phyloP scores from a whole-genome alignment of 1,140 invertebrate genomes.

The Drosophila albomicans region DNA sequence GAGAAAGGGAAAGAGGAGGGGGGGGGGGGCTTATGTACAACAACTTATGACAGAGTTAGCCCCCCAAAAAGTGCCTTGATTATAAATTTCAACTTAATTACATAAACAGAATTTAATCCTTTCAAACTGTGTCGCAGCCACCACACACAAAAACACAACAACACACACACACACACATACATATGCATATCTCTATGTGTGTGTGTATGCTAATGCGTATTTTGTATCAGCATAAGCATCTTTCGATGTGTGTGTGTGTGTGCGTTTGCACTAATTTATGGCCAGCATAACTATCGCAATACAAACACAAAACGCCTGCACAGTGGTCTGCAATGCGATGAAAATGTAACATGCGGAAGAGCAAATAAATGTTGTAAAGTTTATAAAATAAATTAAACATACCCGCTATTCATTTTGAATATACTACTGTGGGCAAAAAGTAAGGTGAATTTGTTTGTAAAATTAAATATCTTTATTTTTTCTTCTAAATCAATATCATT shows the following conservation, averaged over 20 bases:
- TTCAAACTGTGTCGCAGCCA: constrained; percentile 76
- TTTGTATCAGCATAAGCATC: constrained; percentile 27
- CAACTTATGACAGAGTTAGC: constrained; percentile 4
- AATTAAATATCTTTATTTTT: too few species aligned
- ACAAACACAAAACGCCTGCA: constrained; percentile 46
- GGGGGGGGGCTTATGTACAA: constrained; percentile 15
- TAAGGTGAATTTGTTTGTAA: too few species aligned
- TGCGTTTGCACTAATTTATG: constrained; percentile 74
- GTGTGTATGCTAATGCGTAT: constrained; percentile 60
- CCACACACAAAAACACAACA: constrained; percentile 25
- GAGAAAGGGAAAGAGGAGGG: too few species aligned
- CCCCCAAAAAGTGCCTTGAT: constrained; percentile 71
- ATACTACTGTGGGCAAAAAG: too few species aligned
- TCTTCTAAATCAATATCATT: too few species aligned
- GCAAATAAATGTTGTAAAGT: too few species aligned
- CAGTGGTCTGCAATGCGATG: constrained; percentile 38
- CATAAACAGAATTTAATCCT: constrained; percentile 82
- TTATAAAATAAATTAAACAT: too few species aligned
- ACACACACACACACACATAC: constrained; percentile 11
- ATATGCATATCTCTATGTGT: constrained; percentile 5
- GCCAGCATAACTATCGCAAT: constrained; percentile 70
- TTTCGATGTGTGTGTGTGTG: constrained; percentile 40
- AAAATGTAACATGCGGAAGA: neutral
- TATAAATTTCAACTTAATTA: constrained; percentile 84
- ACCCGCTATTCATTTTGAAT: too few species aligned